Base-by-base conservation (phyloP, 2,797 vertebrate species). In the Anableps anableps region DNA sequence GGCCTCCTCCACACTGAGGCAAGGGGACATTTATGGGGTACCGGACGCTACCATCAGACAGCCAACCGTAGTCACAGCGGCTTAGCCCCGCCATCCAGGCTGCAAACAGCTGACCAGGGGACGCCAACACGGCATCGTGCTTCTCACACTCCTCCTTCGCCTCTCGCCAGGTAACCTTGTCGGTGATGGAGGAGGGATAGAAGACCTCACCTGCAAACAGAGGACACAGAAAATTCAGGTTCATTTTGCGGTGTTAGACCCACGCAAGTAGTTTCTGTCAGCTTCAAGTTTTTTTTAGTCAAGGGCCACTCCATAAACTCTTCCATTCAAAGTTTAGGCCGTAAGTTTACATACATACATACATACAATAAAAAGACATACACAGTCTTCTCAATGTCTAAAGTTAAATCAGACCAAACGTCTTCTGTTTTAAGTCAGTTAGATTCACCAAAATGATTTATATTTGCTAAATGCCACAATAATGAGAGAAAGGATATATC, bases 31-130 rank as follows among this genome's bases (percentile, higher is more conserved):
- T 97, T 90, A 98, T 91, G 8, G 98, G 98, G 91, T 99, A 97
- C n/a, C 98, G 98, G 50, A 95, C 98, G 2, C 98, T 99, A 86
- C 97, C 97, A 0, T 99, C 98, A 0, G 96, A 93, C 81, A 99
- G 93, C 98, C 98, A 99, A 79, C 97, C 96, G 2, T 97, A 97
- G 94, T 98, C 96, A 7, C 98, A 99, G 84, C 96, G 96, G 94
- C 98, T 96, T 55, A 97, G 94, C 77, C 98, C 98, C 0, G 88
- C 95, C 83, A 96, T 96, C 98, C 98, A 99, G 13, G 98, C 98
- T 0, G 97, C 97, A 0, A 97, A 97, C 70, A 99, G 92, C 13
- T 98, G 96, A 9, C 97, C 98, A 0, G 97, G 96, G 0, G 96
- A 96, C 0, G 98, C 98, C 84, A 99, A 73, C 43, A 94, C 91